Evolutionary conservation across 2,113 vertebrate species (phyloP), one percentile per base, ranked within the genome.

Genomic region (Cynopterus brachyotis): DNA sequence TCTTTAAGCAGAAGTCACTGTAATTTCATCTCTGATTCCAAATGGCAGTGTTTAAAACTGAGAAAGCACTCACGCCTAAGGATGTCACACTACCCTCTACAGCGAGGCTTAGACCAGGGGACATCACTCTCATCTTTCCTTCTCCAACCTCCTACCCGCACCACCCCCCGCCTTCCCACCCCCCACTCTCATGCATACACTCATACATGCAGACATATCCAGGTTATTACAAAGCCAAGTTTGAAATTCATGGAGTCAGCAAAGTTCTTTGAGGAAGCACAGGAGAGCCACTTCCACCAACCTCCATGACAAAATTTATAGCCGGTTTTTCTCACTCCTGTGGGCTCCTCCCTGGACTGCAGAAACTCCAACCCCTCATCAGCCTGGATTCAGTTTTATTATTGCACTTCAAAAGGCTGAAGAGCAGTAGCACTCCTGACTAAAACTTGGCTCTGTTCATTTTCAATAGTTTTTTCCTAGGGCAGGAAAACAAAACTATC

Each of bases 71-170:
- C 88, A 37, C 2, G 26, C 37, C 35, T 24, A 45, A 53, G 26
- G 9, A 17, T 10, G 9, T 40, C 78, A 32, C 5, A 6, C 19
- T 42, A 42, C 26, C 35, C 28, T 87, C 59, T 66, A 13, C 17
- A 76, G 30, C 3, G n/a, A 62, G 55, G 28, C 57, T 30, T 24
- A 28, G 17, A 81, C 20, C 5, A 20, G 73, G 59, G 37, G n/a
- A 55, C 8, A 0, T 10, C 17, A 22, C 10, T n/a, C 28, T 24
- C 26, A 7, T 35, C 9, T n/a, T 50, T 35, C 13, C 35, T 6
- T 28, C 10, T 28, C 28, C 10, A 19, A 0, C 6, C 60, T 13
- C 26, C 7, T 17, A 8, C 1, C 26, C n/a, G n/a, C n/a, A n/a
- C n/a, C n/a, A n/a, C 59, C 59, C 11, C 11, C 3, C 11, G 20